Percentiles rank a stretch among this genome's conserved stretches.
Evolutionary conservation across 2,797 vertebrate species (phyloP).

Genomic region (Parotocinclus haroldoi): DNA sequence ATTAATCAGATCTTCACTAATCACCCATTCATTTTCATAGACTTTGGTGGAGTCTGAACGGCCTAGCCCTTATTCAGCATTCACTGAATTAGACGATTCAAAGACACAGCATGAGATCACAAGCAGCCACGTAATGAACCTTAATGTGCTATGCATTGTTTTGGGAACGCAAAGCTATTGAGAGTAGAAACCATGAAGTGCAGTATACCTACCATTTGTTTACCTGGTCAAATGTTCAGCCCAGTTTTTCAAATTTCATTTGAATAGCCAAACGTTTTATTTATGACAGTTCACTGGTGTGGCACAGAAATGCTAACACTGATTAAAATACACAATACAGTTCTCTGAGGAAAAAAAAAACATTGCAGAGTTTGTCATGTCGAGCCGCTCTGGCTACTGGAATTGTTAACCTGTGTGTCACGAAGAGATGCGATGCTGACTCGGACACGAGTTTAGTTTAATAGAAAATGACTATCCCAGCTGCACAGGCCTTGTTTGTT

Average conservation of each 20-base stretch:
- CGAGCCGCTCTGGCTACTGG: neutral
- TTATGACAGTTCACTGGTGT: too few relatives aligned
- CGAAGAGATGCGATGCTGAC: neutral
- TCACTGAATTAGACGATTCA: constrained; percentile 26
- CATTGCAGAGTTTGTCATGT: constrained; percentile 1
- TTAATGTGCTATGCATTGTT: constrained; percentile 11
- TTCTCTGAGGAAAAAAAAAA: constrained; percentile 1
- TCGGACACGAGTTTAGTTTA: neutral
- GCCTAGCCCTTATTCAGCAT: constrained; percentile 13
- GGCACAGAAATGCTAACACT: too few relatives aligned
- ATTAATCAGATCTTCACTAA: constrained; percentile 28
- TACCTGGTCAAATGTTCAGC: constrained; percentile 8
- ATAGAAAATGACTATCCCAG: constrained; percentile 5
- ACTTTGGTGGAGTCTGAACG: constrained; percentile 5
- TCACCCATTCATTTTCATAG: constrained; percentile 34
- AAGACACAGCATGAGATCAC: constrained; percentile 31
- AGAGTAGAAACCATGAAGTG: neutral
- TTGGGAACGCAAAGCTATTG: neutral
- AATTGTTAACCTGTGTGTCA: neutral
- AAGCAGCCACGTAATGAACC: constrained; percentile 20
- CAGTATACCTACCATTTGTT: constrained; percentile 3
- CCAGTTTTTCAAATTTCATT: neutral
- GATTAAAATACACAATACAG: too few relatives aligned
- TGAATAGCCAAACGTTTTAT: too few relatives aligned
- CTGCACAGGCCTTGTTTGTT: neutral